Percentiles rank a stretch among this genome's conserved stretches.
Conservation (phyloP, 2,797 vertebrate genomes). For the Amblyopsis hoosieri region DNA sequence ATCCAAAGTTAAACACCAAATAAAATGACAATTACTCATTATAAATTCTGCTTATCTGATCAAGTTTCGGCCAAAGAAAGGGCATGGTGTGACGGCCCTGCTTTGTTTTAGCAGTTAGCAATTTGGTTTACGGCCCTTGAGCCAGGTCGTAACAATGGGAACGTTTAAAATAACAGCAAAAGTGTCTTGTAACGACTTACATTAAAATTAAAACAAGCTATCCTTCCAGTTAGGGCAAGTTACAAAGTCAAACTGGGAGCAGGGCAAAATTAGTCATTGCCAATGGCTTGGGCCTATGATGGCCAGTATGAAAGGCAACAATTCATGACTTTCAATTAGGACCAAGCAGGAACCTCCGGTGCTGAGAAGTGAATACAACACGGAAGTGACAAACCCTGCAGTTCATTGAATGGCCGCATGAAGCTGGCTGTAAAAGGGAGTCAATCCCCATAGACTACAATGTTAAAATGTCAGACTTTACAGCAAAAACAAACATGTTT, state of each 20-base stretch:
- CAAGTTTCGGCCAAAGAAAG: neutral
- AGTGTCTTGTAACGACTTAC: conserved; percentile 2
- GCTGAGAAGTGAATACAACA: too few relatives aligned
- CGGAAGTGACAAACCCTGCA: too few relatives aligned
- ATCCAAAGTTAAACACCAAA: neutral
- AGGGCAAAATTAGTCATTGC: conserved; percentile 59
- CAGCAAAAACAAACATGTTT: too few relatives aligned
- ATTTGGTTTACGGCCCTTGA: too few relatives aligned
- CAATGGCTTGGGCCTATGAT: too few relatives aligned
- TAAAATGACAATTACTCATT: neutral
- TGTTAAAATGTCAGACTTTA: too few relatives aligned
- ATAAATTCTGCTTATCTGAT: neutral
- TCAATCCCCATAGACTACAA: too few relatives aligned
- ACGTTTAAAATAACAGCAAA: conserved; percentile 1
- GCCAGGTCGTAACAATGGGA: too few relatives aligned
- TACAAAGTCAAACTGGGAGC: conserved; percentile 12
- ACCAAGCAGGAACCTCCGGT: too few relatives aligned
- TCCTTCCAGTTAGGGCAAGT: conserved; percentile 1
- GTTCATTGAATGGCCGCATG: too few relatives aligned
- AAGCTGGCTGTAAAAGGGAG: too few relatives aligned
- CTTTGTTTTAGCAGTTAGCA: too few relatives aligned
- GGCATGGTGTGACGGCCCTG: neutral
- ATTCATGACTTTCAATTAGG: conserved; percentile 31
- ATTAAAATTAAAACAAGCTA: conserved; percentile 8
- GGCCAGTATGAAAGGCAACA: conserved; percentile 29